phyloP scores from a whole-genome alignment of 1,140 invertebrate species.

The Adoxophyes honmai region DNA sequence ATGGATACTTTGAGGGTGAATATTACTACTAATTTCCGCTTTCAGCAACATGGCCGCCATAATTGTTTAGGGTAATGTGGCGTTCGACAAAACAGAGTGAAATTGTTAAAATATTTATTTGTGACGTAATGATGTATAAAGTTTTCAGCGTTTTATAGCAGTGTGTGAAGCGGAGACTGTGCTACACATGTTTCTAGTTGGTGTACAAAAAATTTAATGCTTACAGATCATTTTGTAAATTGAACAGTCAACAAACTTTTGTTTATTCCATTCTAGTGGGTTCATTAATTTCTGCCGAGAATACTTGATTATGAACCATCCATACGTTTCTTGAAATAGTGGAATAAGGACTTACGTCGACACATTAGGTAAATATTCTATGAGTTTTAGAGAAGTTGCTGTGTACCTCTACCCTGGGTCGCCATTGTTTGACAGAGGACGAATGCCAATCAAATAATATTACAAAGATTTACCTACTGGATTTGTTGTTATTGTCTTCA shows the following conservation, averaged over 20 bases:
- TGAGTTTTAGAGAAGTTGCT: slow-evolving; percentile 37
- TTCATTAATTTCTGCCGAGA: slow-evolving; percentile 56
- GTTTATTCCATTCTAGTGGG: slow-evolving; percentile 72
- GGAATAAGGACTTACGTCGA: slow-evolving; percentile 61
- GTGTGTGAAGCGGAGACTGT: slow-evolving; percentile 64
- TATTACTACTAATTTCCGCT: slow-evolving; percentile 44
- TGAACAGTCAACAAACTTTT: slow-evolving; percentile 78
- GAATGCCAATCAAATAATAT: slow-evolving; percentile 52
- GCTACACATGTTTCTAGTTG: slow-evolving; percentile 57
- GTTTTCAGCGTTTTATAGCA: slow-evolving; percentile 72
- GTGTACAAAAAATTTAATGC: slow-evolving; percentile 68
- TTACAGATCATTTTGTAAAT: slow-evolving; percentile 62
- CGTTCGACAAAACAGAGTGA: slow-evolving; percentile 74
- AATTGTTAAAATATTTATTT: slow-evolving; percentile 70
- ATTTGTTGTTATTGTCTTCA: slow-evolving; percentile 65
- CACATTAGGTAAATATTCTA: slow-evolving; percentile 67
- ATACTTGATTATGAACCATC: slow-evolving; percentile 69
- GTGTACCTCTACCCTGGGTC: slow-evolving; percentile 61
- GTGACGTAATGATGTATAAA: slow-evolving; percentile 71
- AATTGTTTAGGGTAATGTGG: slow-evolving; percentile 78
- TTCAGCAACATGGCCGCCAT: slow-evolving; percentile 75
- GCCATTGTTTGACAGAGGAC: slow-evolving; percentile 75
- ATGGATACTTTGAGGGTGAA: not conserved
- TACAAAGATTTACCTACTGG: slow-evolving; percentile 41
- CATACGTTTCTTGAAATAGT: slow-evolving; percentile 64